phyloP scores from a whole-genome alignment of 2,113 vertebrate genomes.

The Lontra canadensis region DNA sequence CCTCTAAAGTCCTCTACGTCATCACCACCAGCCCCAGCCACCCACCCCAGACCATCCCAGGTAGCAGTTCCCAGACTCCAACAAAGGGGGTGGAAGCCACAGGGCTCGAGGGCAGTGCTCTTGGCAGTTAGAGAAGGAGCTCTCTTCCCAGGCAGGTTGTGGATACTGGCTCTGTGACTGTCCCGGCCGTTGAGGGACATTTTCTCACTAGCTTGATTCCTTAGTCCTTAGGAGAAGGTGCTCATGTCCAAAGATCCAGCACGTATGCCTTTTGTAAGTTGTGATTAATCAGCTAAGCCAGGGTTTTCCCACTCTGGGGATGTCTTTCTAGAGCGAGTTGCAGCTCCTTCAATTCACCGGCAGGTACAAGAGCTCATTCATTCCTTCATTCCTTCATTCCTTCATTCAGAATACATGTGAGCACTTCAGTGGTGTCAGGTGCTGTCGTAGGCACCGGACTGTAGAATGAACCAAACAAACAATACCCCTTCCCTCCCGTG shows the following conservation, averaged over 20 bases:
- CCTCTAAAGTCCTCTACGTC: slow-evolving; percentile 94
- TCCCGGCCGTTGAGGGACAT: neutral
- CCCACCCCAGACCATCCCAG: slow-evolving; percentile 91
- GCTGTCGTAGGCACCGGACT: neutral
- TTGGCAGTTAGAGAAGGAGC: neutral
- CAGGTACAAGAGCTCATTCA: neutral
- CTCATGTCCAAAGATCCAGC: neutral
- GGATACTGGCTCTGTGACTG: neutral
- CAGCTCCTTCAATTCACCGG: neutral
- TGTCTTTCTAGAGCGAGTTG: neutral
- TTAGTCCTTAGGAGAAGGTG: neutral
- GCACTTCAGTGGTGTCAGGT: neutral
- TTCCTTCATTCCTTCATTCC: neutral
- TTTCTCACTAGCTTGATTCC: neutral
- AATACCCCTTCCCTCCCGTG: neutral
- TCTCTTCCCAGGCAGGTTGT: neutral
- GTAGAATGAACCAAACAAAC: neutral
- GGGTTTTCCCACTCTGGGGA: neutral
- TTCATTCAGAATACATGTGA: neutral
- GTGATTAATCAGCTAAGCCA: neutral
- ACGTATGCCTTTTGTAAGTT: neutral
- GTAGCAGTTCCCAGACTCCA: slow-evolving; percentile 79
- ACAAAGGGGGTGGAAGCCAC: neutral
- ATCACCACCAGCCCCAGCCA: slow-evolving; percentile 96
- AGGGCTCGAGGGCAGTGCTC: slow-evolving; percentile 5